Evolutionary conservation across 2,888 invertebrate genomes (phyloP).

Genomic region (Hylaea fasciaria): DNA sequence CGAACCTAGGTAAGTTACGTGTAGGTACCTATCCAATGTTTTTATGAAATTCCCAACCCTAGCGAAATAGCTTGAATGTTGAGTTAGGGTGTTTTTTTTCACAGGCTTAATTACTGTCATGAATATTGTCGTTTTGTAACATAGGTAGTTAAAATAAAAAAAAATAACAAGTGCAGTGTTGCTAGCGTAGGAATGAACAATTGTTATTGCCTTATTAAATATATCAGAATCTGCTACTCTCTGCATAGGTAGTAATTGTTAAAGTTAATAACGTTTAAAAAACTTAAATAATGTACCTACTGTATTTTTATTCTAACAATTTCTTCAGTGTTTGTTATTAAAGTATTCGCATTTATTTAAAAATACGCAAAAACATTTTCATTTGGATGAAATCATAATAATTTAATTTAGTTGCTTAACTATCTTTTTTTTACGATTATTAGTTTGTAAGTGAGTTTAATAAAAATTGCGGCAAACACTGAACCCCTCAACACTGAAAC

Average conservation of each 20-base stretch:
- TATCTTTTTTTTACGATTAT: background rate
- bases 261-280: no score
- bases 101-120: background rate
- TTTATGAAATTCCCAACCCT: background rate
- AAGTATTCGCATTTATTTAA: constrained; percentile 1
- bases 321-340: no score
- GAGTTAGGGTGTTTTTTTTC: background rate
- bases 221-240: background rate
- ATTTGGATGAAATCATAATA: constrained; percentile 9
- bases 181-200: background rate
- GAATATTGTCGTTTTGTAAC: background rate
- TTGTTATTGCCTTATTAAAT: constrained; percentile 6
- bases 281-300: no score
- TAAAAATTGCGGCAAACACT: background rate
- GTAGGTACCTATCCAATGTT: no score
- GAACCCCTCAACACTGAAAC: no score
- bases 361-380: constrained; percentile 1
- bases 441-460: background rate
- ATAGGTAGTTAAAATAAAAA: background rate
- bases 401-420: no score
- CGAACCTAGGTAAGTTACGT: no score
- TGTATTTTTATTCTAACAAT: no score
- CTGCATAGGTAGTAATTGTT: background rate
- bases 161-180: background rate
- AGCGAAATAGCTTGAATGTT: background rate